Percentiles rank a stretch among this genome's conserved stretches.
Conservation (phyloP, 2,888 invertebrate species). For the Campoplex capitator region DNA sequence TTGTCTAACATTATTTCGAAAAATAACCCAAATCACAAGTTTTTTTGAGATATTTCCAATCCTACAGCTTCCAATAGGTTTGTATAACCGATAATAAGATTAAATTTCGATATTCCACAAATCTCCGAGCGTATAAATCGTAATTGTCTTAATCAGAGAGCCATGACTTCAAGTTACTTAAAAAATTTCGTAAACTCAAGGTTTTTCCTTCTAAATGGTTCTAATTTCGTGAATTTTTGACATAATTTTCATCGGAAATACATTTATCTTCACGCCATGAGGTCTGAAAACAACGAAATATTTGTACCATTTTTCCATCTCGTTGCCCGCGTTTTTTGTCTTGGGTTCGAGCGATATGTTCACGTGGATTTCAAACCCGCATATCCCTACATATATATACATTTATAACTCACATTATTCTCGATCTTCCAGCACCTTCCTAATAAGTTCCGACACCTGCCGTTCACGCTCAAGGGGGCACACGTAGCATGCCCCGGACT, state of each 20-base stretch:
- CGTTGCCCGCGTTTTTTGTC: constrained; percentile 1
- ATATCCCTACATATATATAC: not conserved
- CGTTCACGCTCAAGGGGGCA: constrained; percentile 58
- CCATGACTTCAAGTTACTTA: not conserved
- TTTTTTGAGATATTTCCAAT: too few species aligned
- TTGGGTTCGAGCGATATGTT: not conserved
- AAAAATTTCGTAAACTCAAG: not conserved
- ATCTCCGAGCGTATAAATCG: too few species aligned
- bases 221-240: not conserved
- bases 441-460: constrained; percentile 67
- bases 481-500: constrained; percentile 52
- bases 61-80: too few species aligned
- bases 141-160: too few species aligned
- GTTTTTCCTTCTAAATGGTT: not conserved
- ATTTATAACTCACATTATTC: constrained; percentile 9
- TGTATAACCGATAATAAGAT: too few species aligned
- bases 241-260: not conserved
- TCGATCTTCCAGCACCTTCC: constrained; percentile 57
- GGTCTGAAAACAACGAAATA: not conserved
- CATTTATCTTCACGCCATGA: not conserved
- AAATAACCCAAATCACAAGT: too few species aligned
- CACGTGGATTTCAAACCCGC: not conserved
- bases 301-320: not conserved
- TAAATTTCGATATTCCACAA: too few species aligned
- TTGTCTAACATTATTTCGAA: too few species aligned